Evolutionary conservation across 1,140 invertebrate genomes (phyloP), one percentile per base, ranked within the genome.

Genomic region (Diprion similis): DNA sequence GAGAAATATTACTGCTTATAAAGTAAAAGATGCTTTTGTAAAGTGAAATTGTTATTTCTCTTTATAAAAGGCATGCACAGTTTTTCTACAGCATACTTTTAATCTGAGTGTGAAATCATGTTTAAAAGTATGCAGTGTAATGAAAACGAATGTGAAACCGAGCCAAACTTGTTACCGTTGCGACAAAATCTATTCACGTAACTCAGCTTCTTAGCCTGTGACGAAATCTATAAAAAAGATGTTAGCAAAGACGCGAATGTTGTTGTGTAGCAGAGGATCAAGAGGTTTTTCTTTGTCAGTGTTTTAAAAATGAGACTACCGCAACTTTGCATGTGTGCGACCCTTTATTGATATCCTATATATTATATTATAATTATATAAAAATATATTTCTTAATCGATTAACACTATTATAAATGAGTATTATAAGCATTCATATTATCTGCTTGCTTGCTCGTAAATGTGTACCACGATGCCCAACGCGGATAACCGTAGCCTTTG

Each of bases 331-430:
- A 37, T 37, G 24, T 37, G 74, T 77, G 74, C 78, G 76, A 80
- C 76, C 76, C 77, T 76, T 76, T 73, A 70, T 78, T 76, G 78
- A 74, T 84, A 84, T 83, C 78, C 79, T 81, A 77, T 82, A 77
- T 80, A 83, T 84, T 84, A 86, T 79, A 83, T 86, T 85, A 84
- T 86, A 88, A 83, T 87, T 83, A 88, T 88, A 88, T 84, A 88
- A 88, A 88, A 88, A 88, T 88, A 88, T 88, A 88, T 86, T 88
- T 88, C 84, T 88, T 86, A 87, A 85, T 76, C 82, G 79, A 37
- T 87, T 88, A 88, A 88, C 86, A 86, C 85, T 88, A 88, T 86
- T 84, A 87, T 87, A 88, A 86, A 87, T 87, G 86, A 88, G 86
- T 88, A 88, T 88, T 87, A 82, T 85, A 85, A 86, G 85, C 86